Conservation (phyloP, 2,888 invertebrate genomes). For the Drosophila cognata region DNA sequence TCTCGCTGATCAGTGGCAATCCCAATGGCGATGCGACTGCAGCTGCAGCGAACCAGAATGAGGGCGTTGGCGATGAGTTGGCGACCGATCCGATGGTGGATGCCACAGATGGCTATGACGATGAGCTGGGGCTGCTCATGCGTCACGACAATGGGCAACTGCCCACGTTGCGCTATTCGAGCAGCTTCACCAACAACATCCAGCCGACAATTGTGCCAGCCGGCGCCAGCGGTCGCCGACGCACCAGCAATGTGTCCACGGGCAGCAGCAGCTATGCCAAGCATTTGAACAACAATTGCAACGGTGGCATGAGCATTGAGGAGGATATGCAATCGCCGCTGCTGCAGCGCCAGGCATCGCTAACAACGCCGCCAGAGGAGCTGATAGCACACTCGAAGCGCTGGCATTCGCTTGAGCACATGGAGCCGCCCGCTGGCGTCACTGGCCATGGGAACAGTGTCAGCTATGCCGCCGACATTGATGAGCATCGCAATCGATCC, state of each 20-base stretch:
- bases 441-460: conserved; percentile 77
- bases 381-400: conserved; percentile 87
- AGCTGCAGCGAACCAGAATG: conserved; percentile 26
- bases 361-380: conserved; percentile 83
- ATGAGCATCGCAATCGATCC: conserved; percentile 59
- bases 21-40: conserved; percentile 63
- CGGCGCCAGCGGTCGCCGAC: conserved; percentile 62
- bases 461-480: conserved; percentile 81
- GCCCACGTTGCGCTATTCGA: conserved; percentile 59
- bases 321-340: conserved; percentile 84
- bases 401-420: conserved; percentile 92
- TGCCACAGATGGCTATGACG: conserved; percentile 76
- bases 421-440: conserved; percentile 81
- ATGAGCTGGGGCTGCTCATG: conserved; percentile 79
- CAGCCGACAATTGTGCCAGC: conserved; percentile 73
- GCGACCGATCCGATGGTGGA: conserved; percentile 62
- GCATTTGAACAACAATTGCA: conserved; percentile 85
- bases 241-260: conserved; percentile 59
- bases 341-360: conserved; percentile 84
- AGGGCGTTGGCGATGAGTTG: conserved; percentile 54
- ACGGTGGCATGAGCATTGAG: conserved; percentile 83
- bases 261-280: conserved; percentile 68
- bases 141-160: conserved; percentile 80
- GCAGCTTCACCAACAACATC: conserved; percentile 59
- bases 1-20: conserved; percentile 76